Conservation (phyloP, 1,140 invertebrate genomes). For the Venustaconcha ellipsiformis region DNA sequence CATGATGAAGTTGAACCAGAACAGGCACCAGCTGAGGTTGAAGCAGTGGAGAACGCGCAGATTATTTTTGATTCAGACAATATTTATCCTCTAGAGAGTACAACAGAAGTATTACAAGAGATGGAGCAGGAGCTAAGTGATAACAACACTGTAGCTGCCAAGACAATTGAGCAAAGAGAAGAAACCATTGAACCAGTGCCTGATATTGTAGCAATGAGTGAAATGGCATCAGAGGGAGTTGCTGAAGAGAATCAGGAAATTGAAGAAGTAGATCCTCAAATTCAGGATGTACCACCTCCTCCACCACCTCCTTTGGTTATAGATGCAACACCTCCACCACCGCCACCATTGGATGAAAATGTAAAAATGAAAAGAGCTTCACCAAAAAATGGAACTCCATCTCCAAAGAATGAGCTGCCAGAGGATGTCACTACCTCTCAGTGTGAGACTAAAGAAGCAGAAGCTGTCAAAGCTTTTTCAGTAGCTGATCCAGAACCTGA, state of each 20-base stretch:
- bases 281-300: slow-evolving; percentile 19
- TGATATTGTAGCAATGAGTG: slow-evolving; percentile 25
- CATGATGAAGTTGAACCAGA: slow-evolving; percentile 3
- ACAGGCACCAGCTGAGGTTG: slow-evolving; percentile 5
- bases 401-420: slow-evolving; percentile 25
- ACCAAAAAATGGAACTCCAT: slow-evolving; percentile 21
- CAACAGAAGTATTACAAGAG: too few species aligned
- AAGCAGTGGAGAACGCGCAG: slow-evolving; percentile 1
- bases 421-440: slow-evolving; percentile 22
- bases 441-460: background rate
- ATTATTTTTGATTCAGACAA: too few species aligned
- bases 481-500: slow-evolving; percentile 14
- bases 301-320: slow-evolving; percentile 26
- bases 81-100: too few species aligned
- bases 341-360: slow-evolving; percentile 31
- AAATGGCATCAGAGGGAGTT: slow-evolving; percentile 11
- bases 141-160: too few species aligned
- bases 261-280: slow-evolving; percentile 10
- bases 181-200: slow-evolving; percentile 18
- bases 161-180: too few species aligned
- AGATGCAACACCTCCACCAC: slow-evolving; percentile 28
- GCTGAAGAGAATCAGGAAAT: slow-evolving; percentile 21
- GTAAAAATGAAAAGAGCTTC: slow-evolving; percentile 20
- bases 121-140: too few species aligned
- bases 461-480: slow-evolving; percentile 10